Percentiles rank a stretch among this genome's conserved stretches.
phyloP scores from a whole-genome alignment of 2,797 vertebrate genomes.

The Thripadectes ignobilis region DNA sequence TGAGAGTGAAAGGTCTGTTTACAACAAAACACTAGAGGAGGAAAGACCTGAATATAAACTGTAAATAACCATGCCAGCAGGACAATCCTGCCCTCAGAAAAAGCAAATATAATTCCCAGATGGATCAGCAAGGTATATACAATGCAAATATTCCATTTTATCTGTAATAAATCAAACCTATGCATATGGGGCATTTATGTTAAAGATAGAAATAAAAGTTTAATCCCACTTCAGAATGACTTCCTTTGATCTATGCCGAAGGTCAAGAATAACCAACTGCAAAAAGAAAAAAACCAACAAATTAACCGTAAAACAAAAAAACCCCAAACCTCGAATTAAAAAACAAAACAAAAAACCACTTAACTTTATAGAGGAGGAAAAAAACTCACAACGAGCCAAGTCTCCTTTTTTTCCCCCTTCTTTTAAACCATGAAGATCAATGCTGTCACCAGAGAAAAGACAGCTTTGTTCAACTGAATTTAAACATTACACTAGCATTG shows the following conservation, averaged over 20 bases:
- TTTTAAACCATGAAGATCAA: not conserved
- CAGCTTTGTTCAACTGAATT: not conserved
- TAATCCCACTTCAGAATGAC: not conserved
- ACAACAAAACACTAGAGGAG: not conserved
- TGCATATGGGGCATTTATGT: not conserved
- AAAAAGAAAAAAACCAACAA: not conserved
- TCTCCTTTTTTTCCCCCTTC: not conserved
- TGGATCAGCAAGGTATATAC: not conserved
- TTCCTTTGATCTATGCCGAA: not conserved
- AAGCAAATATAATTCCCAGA: not conserved
- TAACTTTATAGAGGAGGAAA: not conserved
- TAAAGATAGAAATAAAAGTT: not conserved
- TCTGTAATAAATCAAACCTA: not conserved
- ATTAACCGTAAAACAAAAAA: not conserved
- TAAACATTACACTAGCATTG: not conserved
- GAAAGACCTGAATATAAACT: not conserved
- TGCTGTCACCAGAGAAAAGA: not conserved
- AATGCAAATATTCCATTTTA: not conserved
- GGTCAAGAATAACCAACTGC: not conserved
- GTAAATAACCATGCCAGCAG: not conserved
- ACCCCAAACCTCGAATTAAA: not conserved
- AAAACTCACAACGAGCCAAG: not conserved
- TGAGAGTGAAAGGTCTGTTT: not conserved
- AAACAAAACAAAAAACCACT: not conserved
- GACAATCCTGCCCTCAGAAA: not conserved